Base-by-base conservation (phyloP, 64 coral and sea anemone species). In the Porites lutea region DNA sequence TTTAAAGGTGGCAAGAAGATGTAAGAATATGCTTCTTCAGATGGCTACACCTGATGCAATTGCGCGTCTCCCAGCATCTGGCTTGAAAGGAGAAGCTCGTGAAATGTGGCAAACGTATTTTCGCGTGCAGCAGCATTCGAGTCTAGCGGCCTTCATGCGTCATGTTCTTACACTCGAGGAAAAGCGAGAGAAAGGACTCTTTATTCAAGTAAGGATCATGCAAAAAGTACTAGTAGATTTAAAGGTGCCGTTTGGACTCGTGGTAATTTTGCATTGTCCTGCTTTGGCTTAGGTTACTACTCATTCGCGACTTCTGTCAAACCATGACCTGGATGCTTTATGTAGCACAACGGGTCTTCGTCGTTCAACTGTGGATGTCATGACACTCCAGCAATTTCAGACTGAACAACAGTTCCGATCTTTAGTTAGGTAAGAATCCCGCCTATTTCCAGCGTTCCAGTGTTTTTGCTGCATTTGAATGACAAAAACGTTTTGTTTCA, bases 11-110 rank as follows among this genome's bases (percentile, higher is more conserved):
- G 6, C 66, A 54, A 62, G 88, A 65, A 63, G 65, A 72, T 92
- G 73, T 19, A 78, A 96, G 59, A 69, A 44, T 5, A 55, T 96
- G 51, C 83, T 96, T 72, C 37, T 96, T 27, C 86, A 96, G 21
- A 89, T 87, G 65, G 95, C 95, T 48, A 78, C 95, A 7, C 95
- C 95, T 71, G 95, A 96, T 86, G 95, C 95, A 50, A 88, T 96
- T 10, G 95, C 95, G 14, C 91, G 95, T 57, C 77, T 96, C 5
- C 74, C 72, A 8, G 45, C 54, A 8, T 93, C 86, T 75, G 65
- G 19, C 11, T 71, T 96, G 48, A 53, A 68, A 53, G 54, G 10
- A 15, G 49, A 85, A 65, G 90, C 95, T 43, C 6, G 44, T n/a
- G 20, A 21, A 18, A 49, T 96, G 19, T 93, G 95, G 90, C 9